Evolutionary conservation across 2,888 invertebrate species (phyloP), one percentile per base, ranked within the genome.

Genomic region (Empis stercorea): DNA sequence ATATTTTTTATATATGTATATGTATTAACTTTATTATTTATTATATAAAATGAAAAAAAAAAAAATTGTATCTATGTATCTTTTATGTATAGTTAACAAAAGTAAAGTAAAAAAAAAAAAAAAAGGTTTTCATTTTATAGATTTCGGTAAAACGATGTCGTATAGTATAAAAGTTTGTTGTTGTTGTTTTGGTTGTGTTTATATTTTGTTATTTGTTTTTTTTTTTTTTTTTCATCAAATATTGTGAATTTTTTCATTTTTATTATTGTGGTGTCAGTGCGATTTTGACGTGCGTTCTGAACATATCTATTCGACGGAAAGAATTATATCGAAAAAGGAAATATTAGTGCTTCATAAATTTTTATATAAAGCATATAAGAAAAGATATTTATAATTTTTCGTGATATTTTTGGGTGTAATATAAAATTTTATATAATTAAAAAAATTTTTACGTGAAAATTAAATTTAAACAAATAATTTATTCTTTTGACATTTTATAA

Each of bases 251-350:
- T n/a, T n/a, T 27, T 27, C 23, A 27, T 27, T 27, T 27, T 53
- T 56, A 57, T 59, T 64, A 61, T 65, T 65, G 64, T 63, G 61
- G 66, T 65, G 64, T 64, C 68, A 68, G 64, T 68, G 63, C 59
- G 62, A 62, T 65, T 68, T 68, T 64, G 68, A 68, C 68, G 68
- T 64, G 68, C 68, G 68, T 63, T 63, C 59, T 60, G 64, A 65
- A 64, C 64, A 68, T 66, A 64, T 63, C 61, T 45, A 34, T n/a
- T n/a, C 38, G 23, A 16, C 32, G 30, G 41, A 27, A 23, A 10
- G 27, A 23, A 20, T n/a, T 15, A 38, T 30, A 45, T 13, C 17
- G 32, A 20, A 51, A 44, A 45, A 39, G 45, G 46, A 5, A 34
- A 34, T 32, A 32, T 5, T 32, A 32, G 7, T 13, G n/a, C n/a